These are phyloP conservation scores for Crotalus viridis DNA, from an alignment of 2,113 vertebrate species.

Conservation along the genomic window DNA sequence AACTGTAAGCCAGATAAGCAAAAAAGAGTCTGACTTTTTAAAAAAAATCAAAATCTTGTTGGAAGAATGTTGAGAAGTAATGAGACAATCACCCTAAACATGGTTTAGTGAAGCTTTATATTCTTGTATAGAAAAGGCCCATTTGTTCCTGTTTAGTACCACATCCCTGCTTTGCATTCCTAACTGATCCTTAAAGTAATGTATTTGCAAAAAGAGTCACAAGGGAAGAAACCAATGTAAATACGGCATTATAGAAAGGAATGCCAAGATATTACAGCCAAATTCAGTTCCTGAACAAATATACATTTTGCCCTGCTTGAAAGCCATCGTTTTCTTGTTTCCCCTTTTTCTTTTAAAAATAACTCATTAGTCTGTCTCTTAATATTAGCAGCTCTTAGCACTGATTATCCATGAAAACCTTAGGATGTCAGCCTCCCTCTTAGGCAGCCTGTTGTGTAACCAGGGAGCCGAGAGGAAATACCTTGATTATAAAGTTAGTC, in stretches of 20 bases:
- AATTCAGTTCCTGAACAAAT: conserved; percentile 42
- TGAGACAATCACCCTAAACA: not conserved
- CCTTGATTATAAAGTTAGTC: conserved; percentile 80
- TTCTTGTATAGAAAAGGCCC: not conserved
- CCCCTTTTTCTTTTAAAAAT: conserved; percentile 21
- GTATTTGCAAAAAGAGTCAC: not conserved
- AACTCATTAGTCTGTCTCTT: conserved; percentile 73
- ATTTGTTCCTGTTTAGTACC: not conserved
- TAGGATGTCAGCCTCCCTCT: conserved; percentile 77
- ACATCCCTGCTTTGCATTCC: not conserved
- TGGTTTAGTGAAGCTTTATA: too few species aligned
- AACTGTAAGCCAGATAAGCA: not conserved
- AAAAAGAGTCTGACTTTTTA: not conserved
- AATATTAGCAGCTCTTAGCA: conserved; percentile 77
- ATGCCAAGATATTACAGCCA: conserved; percentile 22
- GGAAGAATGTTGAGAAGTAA: not conserved
- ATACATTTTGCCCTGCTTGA: not conserved
- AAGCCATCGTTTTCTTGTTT: conserved; percentile 22
- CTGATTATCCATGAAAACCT: conserved; percentile 82
- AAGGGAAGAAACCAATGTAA: not conserved
- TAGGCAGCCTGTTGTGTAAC: conserved; percentile 75
- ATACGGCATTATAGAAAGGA: not conserved
- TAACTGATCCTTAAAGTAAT: not conserved
- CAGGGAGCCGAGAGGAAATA: conserved; percentile 79
- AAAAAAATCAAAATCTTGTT: not conserved